Conservation (phyloP, 1,140 invertebrate genomes). For the Scaptomyza pallida region DNA sequence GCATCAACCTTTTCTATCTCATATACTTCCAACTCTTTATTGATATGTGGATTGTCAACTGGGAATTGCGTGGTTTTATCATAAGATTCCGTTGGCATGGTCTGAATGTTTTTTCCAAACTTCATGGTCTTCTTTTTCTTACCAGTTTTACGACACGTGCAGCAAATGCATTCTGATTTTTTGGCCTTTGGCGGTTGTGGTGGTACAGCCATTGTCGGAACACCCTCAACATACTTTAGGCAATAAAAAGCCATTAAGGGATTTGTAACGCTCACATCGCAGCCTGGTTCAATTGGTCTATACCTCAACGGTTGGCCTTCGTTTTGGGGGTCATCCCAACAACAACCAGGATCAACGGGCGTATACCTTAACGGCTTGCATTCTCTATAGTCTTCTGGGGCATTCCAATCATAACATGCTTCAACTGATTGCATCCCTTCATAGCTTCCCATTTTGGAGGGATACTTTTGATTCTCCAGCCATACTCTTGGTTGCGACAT, state of each 20-base stretch:
- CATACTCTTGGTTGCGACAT: neutral
- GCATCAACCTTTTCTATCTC: neutral
- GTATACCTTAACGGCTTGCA: no score
- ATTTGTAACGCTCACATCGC: neutral
- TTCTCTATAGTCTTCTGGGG: no score
- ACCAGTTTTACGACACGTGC: neutral
- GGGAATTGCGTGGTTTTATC: neutral
- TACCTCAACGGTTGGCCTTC: neutral
- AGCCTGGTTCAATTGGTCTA: neutral
- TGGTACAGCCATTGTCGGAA: neutral
- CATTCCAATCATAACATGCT: no score
- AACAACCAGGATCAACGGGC: no score
- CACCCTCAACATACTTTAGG: slow-evolving; percentile 4
- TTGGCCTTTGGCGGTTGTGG: neutral
- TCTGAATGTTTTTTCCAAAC: neutral
- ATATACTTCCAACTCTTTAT: neutral
- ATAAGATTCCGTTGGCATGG: neutral
- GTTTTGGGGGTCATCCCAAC: neutral
- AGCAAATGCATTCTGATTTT: neutral
- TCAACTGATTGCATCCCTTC: no score
- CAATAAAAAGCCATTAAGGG: slow-evolving; percentile 2
- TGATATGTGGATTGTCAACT: neutral
- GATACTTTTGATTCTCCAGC: neutral
- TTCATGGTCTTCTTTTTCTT: neutral
- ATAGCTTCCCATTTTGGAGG: no score